Evolutionary conservation across 2,797 vertebrate genomes (phyloP), one percentile per base, ranked within the genome.

Genomic region (Emys orbicularis): DNA sequence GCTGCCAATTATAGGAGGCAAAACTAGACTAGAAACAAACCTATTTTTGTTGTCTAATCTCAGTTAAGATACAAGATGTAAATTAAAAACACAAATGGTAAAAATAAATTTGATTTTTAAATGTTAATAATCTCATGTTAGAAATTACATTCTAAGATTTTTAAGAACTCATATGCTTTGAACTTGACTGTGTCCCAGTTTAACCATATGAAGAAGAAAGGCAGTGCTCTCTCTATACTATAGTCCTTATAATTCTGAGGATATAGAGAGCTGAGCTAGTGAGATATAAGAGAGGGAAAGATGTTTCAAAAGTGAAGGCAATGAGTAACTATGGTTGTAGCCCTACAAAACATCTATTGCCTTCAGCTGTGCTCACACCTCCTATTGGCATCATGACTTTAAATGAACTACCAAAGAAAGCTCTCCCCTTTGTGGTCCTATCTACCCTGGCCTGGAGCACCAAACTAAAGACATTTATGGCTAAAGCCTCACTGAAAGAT

Each of bases 301-400:
- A 56, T 44, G 44, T 74, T 87, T 61, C 87, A 84, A 77, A 74
- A 90, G 80, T 49, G 25, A 65, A 68, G 0, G 13, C 53, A 82
- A 34, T 3, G 53, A 88, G 79, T 90, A 50, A 89, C 49, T n/a
- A 90, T 61, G 79, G 68, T 44, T n/a, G 79, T 41, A 91, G 86
- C 89, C 59, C 92, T 65, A 57, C 49, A 87, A 54, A 57, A 50
- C 21, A 61, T 49, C 49, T 49, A 34, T 79, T 54, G 76, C 87
- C 93, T 93, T 87, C 91, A 95, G 83, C 90, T 90, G 87, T 87
- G 86, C 77, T 86, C 92, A 61, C 79, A 91, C 77, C 82, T 88
- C 92, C 83, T 74, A 15, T 12, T 31, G 83, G 80, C 72, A 53
- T 77, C 44, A 29, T 1, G 0, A 8, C 57, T 92, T 79, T 19